These are phyloP conservation scores for Aurelia aurita complex sp. Pacific DNA, from an alignment of 30 jellyfish, hydroid and myxozoan species.

Conservation along the genomic window DNA sequence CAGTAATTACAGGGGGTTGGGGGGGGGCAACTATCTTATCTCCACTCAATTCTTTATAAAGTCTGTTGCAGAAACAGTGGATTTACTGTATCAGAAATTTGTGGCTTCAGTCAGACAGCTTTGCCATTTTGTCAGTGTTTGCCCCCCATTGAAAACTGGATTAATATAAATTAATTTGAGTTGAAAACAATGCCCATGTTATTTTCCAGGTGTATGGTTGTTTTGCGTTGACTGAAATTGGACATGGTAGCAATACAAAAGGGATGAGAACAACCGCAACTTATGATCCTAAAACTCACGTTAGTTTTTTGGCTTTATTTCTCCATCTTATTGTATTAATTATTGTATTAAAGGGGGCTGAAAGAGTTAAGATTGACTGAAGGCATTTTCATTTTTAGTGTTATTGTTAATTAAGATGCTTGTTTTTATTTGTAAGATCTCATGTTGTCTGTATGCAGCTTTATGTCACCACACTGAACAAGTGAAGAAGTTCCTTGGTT, in stretches of 20 bases:
- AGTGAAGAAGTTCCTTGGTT: too few species aligned
- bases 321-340: too few species aligned
- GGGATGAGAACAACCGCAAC: conserved; percentile 97
- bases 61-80: background rate
- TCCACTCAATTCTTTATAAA: background rate
- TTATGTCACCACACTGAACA: too few species aligned
- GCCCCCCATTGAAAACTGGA: background rate
- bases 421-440: too few species aligned
- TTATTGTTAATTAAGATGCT: too few species aligned
- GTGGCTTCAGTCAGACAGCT: background rate
- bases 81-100: background rate
- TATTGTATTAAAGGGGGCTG: too few species aligned
- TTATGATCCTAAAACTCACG: conserved; percentile 95
- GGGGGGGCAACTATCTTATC: too few species aligned
- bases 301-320: background rate
- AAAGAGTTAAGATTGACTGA: too few species aligned
- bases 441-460: too few species aligned
- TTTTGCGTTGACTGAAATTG: conserved; percentile 95
- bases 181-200: background rate
- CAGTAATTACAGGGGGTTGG: too few species aligned
- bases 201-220: conserved; percentile 81
- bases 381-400: too few species aligned
- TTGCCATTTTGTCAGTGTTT: background rate
- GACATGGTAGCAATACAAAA: conserved; percentile 97
- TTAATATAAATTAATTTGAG: background rate